Evolutionary conservation across 2,888 invertebrate species (phyloP).

Genomic region (Corbicula japonica): DNA sequence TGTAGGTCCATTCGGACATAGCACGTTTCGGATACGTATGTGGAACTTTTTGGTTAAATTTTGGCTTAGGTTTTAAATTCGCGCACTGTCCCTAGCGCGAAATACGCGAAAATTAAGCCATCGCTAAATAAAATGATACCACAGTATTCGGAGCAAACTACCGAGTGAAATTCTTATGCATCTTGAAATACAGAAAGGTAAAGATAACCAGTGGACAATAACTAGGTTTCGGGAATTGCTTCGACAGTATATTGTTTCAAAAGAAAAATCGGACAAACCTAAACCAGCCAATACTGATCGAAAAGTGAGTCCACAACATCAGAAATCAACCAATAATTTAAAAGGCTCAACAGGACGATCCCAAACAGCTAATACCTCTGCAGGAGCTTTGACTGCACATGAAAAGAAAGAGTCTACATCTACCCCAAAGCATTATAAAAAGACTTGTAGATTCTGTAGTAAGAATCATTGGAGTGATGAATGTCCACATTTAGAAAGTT

Average conservation of each 20-base stretch:
- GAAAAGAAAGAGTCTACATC: not conserved
- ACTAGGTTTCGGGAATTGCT: not conserved
- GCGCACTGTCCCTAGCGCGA: too few species aligned
- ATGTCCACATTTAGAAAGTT: conserved; percentile 8
- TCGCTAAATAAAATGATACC: too few species aligned
- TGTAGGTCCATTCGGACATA: too few species aligned
- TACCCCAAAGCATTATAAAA: not conserved
- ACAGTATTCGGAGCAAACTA: conserved; percentile 22
- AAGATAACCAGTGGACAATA: conserved; percentile 10
- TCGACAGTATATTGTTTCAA: conserved; percentile 8
- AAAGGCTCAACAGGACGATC: not conserved
- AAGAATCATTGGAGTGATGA: conserved; percentile 11
- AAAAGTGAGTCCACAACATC: not conserved
- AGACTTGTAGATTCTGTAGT: not conserved
- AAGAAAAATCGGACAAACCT: conserved; percentile 10
- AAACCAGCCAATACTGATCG: conserved; percentile 5
- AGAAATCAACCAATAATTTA: not conserved
- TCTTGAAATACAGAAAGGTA: conserved; percentile 22
- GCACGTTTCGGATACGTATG: too few species aligned
- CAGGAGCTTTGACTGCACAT: not conserved
- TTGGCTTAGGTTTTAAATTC: too few species aligned
- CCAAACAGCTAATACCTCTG: not conserved
- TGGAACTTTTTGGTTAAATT: too few species aligned
- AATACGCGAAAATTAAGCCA: too few species aligned
- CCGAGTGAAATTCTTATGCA: conserved; percentile 24